phyloP scores from a whole-genome alignment of 2,113 vertebrate genomes.

The Dipodomys merriami region DNA sequence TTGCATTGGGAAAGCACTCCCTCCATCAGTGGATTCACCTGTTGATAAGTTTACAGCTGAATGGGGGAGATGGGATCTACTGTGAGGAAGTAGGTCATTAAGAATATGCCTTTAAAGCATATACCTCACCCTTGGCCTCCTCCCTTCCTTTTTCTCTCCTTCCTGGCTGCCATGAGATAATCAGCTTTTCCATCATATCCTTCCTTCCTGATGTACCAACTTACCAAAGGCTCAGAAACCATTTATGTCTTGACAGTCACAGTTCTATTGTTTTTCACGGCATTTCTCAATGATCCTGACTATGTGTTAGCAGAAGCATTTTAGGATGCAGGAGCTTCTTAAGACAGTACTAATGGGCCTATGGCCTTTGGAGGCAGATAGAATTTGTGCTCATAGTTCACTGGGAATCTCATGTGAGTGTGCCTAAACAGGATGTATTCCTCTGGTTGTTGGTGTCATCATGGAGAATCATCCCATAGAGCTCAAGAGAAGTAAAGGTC shows the following conservation, averaged over 20 bases:
- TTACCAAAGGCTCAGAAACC: background rate
- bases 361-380: background rate
- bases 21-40: background rate
- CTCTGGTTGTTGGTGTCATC: background rate
- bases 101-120: background rate
- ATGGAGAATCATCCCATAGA: background rate
- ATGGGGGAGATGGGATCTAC: background rate
- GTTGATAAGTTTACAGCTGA: background rate
- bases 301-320: constrained; percentile 78
- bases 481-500: background rate
- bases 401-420: constrained; percentile 81
- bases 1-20: background rate
- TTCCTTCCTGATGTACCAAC: background rate
- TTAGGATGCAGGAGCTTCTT: constrained; percentile 65
- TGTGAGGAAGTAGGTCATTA: background rate
- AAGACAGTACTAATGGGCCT: constrained; percentile 34
- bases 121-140: background rate
- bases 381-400: constrained; percentile 68
- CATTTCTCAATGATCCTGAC: constrained; percentile 80
- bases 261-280: constrained; percentile 80
- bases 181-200: background rate
- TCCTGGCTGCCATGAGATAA: background rate
- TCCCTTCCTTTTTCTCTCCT: background rate
- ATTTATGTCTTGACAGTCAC: constrained; percentile 68
- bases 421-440: background rate